Percentiles rank a stretch among this genome's conserved stretches.
phyloP scores from a whole-genome alignment of 1,140 invertebrate genomes.

The Diabrotica undecimpunctata region DNA sequence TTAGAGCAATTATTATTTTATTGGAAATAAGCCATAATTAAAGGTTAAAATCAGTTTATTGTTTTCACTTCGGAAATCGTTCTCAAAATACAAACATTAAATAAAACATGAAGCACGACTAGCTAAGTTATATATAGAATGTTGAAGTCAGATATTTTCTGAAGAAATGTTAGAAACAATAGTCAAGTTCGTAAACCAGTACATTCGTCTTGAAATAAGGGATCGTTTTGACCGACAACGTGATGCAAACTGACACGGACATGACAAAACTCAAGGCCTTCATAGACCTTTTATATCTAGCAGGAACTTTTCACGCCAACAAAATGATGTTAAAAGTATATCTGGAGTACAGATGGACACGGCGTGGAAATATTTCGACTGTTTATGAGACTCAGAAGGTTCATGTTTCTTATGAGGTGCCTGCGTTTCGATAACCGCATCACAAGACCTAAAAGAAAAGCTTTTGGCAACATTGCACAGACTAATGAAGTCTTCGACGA shows the following conservation, averaged over 20 bases:
- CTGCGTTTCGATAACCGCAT: slow-evolving; percentile 2
- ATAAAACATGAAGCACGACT: too few relatives aligned
- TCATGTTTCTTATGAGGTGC: slow-evolving; percentile 9
- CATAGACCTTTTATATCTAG: too few relatives aligned
- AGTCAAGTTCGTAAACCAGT: background rate
- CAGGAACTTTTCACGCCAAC: too few relatives aligned
- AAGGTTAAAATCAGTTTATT: too few relatives aligned
- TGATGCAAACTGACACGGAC: background rate
- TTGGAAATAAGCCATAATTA: too few relatives aligned
- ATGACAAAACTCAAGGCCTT: too few relatives aligned
- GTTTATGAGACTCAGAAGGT: background rate
- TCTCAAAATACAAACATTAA: too few relatives aligned
- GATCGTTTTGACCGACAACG: background rate
- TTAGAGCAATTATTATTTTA: too few relatives aligned
- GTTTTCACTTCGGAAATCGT: too few relatives aligned
- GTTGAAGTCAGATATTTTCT: background rate
- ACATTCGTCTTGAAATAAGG: background rate
- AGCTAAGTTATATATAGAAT: background rate
- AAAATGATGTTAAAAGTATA: slow-evolving; percentile 20
- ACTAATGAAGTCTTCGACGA: background rate
- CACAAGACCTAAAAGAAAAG: slow-evolving; percentile 6
- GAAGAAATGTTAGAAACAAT: background rate
- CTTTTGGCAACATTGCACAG: slow-evolving; percentile 1
- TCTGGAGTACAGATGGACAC: slow-evolving; percentile 28
- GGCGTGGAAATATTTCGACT: slow-evolving; percentile 10